phyloP scores from a whole-genome alignment of 2,888 invertebrate species.

The Microchrysa polita region DNA sequence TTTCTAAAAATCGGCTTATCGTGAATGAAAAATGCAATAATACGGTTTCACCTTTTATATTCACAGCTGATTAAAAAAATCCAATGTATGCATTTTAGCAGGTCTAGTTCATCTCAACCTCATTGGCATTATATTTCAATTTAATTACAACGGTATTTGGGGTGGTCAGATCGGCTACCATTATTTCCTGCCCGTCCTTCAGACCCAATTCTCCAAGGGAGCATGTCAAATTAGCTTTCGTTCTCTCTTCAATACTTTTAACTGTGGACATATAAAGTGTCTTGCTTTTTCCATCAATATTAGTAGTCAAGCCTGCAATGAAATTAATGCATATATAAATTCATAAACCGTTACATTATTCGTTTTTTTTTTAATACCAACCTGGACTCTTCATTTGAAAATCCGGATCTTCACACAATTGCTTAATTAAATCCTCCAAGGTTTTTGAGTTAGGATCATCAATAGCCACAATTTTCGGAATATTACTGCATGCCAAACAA shows the following conservation, averaged over 20 bases:
- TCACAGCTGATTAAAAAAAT: too few species aligned
- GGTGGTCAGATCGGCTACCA: conserved; percentile 91
- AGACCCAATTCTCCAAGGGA: conserved; percentile 87
- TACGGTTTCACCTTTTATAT: too few species aligned
- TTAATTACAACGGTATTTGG: conserved; percentile 83
- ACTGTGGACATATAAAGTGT: conserved; percentile 95
- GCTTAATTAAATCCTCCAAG: conserved; percentile 83
- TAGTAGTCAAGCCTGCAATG: conserved; percentile 76
- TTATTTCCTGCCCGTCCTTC: conserved; percentile 83
- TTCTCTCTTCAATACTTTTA: conserved; percentile 89
- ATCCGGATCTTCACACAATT: conserved; percentile 77
- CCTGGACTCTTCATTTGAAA: conserved; percentile 93
- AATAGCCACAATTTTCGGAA: conserved; percentile 72
- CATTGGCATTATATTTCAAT: conserved; percentile 73
- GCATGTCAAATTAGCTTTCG: conserved; percentile 87
- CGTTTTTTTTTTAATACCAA: conserved; percentile 33
- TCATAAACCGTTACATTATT: too few species aligned
- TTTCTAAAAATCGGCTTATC: too few species aligned
- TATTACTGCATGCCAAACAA: conserved; percentile 89
- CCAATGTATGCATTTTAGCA: too few species aligned
- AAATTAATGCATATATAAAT: not conserved
- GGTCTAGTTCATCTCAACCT: conserved; percentile 62
- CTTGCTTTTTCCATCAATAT: conserved; percentile 83
- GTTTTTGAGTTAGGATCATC: conserved; percentile 73
- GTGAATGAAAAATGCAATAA: too few species aligned